phyloP scores from a whole-genome alignment of 1,140 invertebrate species.

The Zaprionus africanus region DNA sequence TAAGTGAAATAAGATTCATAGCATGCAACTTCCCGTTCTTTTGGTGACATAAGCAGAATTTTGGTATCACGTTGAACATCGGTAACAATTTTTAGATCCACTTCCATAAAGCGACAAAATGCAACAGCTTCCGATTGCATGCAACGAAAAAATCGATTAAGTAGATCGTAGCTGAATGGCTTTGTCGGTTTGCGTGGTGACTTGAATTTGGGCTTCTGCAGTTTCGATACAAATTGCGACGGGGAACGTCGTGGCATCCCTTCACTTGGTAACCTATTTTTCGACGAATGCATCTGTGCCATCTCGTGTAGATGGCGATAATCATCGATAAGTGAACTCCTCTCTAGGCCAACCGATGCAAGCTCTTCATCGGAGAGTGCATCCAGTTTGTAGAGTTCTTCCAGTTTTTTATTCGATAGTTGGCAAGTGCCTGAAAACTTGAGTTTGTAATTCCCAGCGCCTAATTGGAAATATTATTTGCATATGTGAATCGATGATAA shows the following conservation, averaged over 20 bases:
- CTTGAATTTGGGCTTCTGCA: constrained; percentile 30
- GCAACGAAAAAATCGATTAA: constrained; percentile 36
- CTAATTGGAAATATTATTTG: neutral
- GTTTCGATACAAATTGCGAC: constrained; percentile 19
- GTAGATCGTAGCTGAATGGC: constrained; percentile 20
- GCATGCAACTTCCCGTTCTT: constrained; percentile 37
- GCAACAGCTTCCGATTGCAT: constrained; percentile 34
- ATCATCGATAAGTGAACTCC: constrained; percentile 54
- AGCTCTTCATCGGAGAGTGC: constrained; percentile 45
- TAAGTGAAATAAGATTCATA: constrained; percentile 53
- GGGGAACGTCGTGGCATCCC: neutral
- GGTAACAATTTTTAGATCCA: constrained; percentile 37
- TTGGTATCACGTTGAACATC: constrained; percentile 19
- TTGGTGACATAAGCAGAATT: constrained; percentile 16
- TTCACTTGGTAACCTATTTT: neutral
- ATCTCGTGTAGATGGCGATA: constrained; percentile 62
- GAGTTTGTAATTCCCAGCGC: constrained; percentile 22
- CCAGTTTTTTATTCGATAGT: constrained; percentile 29
- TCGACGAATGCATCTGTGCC: constrained; percentile 8
- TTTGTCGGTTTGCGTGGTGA: constrained; percentile 19
- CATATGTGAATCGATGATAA: neutral
- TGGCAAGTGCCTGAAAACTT: constrained; percentile 53
- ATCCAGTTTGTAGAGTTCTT: constrained; percentile 44
- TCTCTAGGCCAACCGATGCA: constrained; percentile 32
- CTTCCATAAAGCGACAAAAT: constrained; percentile 36